Percentiles rank a stretch among this genome's conserved stretches.
phyloP scores from a whole-genome alignment of 2,888 invertebrate species.

The Bombylius discolor region DNA sequence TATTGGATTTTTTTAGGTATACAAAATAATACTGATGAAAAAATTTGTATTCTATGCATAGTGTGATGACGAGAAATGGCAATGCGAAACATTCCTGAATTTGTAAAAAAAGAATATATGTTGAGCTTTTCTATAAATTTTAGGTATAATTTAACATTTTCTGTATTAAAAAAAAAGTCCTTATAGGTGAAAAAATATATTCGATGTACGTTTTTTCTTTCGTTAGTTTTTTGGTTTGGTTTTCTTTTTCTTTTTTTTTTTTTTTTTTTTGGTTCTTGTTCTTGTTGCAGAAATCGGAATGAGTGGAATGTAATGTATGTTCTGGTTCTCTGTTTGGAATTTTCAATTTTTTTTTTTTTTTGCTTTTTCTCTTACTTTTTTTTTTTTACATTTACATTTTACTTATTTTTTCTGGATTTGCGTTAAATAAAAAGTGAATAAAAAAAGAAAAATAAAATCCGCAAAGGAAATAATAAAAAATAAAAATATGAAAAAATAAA shows the following conservation, averaged over 20 bases:
- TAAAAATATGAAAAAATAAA: constrained; percentile 17
- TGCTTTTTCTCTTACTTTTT: neutral
- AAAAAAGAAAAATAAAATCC: too few relatives aligned
- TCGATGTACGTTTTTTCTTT: neutral
- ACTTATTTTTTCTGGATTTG: too few relatives aligned
- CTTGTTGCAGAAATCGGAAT: neutral
- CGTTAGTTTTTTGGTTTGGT: too few relatives aligned
- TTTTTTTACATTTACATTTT: too few relatives aligned
- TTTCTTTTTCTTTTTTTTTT: too few relatives aligned
- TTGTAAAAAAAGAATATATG: neutral
- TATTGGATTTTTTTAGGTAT: too few relatives aligned
- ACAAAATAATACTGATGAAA: neutral
- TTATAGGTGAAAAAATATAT: neutral
- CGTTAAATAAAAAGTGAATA: too few relatives aligned
- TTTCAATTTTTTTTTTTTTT: constrained; percentile 11
- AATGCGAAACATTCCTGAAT: neutral
- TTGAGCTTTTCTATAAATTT: too few relatives aligned
- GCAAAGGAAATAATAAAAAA: neutral
- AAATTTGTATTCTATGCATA: neutral
- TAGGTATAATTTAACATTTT: too few relatives aligned
- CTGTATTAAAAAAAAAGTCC: too few relatives aligned
- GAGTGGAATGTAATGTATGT: neutral
- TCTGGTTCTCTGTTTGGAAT: neutral
- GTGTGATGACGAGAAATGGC: neutral
- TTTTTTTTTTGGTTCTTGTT: too few relatives aligned